A percentile compares a stretch with the other conserved stretches of the same genome.
Evolutionary conservation across 2,888 invertebrate genomes (phyloP).

Genomic region (Sinelater perroti): DNA sequence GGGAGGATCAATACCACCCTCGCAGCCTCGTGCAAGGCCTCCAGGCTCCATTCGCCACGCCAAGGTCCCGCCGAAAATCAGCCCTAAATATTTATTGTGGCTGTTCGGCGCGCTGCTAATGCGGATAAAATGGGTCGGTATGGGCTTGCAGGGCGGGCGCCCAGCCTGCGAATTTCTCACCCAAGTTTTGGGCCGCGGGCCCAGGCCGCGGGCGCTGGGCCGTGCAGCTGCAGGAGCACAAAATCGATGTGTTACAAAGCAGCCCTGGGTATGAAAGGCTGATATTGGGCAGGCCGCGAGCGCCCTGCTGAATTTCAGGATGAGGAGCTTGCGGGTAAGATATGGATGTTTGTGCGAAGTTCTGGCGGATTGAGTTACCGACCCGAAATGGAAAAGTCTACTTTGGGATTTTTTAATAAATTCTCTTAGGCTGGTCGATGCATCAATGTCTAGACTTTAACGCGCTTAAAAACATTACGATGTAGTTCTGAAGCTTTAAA

Average conservation of each 20-base stretch:
- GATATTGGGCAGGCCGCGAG: too few relatives aligned
- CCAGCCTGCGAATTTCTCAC: background rate
- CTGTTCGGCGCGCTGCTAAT: constrained; percentile 4
- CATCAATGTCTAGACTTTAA: too few relatives aligned
- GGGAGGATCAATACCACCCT: constrained; percentile 3
- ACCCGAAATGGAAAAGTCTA: too few relatives aligned
- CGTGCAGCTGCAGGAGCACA: constrained; percentile 18
- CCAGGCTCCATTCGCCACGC: background rate
- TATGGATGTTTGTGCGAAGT: too few relatives aligned
- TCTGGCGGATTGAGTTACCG: too few relatives aligned
- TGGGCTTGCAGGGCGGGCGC: background rate
- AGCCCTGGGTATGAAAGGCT: background rate
- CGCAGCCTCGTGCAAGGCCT: background rate
- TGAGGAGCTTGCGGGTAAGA: too few relatives aligned
- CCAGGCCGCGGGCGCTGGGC: constrained; percentile 8
- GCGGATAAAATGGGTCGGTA: constrained; percentile 11
- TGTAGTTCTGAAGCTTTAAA: too few relatives aligned
- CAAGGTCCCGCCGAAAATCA: background rate
- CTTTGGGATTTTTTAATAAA: too few relatives aligned
- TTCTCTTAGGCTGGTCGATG: too few relatives aligned
- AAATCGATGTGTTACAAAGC: constrained; percentile 14
- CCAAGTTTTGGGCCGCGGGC: background rate
- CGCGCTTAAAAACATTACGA: too few relatives aligned
- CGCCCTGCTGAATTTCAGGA: too few relatives aligned
- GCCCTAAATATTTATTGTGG: constrained; percentile 10